These are phyloP conservation scores for Theocolax elegans DNA, from an alignment of 1,140 invertebrate genomes.

Conservation along the genomic window DNA sequence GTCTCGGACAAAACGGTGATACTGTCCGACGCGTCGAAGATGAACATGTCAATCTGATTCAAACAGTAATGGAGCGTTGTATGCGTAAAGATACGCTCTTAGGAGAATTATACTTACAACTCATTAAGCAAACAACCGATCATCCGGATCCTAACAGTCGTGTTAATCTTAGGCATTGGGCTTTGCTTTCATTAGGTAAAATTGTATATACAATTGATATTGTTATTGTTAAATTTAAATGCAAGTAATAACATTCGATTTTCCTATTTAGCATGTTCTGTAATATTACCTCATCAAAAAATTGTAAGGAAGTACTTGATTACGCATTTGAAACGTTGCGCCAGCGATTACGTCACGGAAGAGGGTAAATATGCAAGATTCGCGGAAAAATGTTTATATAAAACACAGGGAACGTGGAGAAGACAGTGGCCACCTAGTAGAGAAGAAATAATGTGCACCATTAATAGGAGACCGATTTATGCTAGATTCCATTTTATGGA, in stretches of 20 bases:
- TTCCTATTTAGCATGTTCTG: slow-evolving; percentile 81
- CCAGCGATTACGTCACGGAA: slow-evolving; percentile 89
- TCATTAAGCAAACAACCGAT: slow-evolving; percentile 95
- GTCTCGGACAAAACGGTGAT: slow-evolving; percentile 81
- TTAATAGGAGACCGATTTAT: slow-evolving; percentile 89
- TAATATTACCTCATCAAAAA: slow-evolving; percentile 86
- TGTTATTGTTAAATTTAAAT: too few relatives aligned
- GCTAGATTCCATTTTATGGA: slow-evolving; percentile 94
- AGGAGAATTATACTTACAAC: slow-evolving; percentile 91
- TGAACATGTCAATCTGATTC: slow-evolving; percentile 88
- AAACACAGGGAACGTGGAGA: slow-evolving; percentile 86
- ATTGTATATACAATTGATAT: too few relatives aligned
- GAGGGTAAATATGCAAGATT: slow-evolving; percentile 95
- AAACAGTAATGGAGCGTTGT: slow-evolving; percentile 88
- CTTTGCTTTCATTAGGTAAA: slow-evolving; percentile 80
- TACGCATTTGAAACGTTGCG: slow-evolving; percentile 88
- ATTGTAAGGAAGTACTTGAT: slow-evolving; percentile 89
- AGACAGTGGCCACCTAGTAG: slow-evolving; percentile 92
- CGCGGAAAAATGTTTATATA: slow-evolving; percentile 89
- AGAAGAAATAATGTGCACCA: slow-evolving; percentile 93
- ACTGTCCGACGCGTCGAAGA: slow-evolving; percentile 77
- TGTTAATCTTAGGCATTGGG: slow-evolving; percentile 92
- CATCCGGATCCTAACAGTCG: slow-evolving; percentile 90
- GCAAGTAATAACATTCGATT: too few relatives aligned
- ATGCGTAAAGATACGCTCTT: slow-evolving; percentile 89